Conservation (phyloP, 2,888 invertebrate genomes). For the Tillus elongatus region DNA sequence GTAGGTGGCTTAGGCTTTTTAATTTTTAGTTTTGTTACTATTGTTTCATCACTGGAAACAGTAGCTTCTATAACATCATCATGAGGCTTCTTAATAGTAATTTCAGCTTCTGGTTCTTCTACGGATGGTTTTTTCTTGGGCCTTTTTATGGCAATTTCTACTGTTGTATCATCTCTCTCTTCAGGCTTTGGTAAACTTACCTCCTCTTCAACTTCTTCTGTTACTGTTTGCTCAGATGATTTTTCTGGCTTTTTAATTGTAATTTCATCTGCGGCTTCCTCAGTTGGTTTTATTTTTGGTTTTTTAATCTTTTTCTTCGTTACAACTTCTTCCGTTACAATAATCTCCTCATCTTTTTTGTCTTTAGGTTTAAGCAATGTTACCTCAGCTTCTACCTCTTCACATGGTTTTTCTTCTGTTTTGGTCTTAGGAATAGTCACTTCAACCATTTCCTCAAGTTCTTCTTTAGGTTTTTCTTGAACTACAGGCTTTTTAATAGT, state of each 20-base stretch:
- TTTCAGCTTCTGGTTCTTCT: slow-evolving; percentile 27
- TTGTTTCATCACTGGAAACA: background rate
- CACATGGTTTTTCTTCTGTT: slow-evolving; percentile 10
- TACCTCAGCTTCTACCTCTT: slow-evolving; percentile 27
- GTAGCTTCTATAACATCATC: slow-evolving; percentile 1
- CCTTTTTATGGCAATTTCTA: slow-evolving; percentile 4
- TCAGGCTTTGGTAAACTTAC: slow-evolving; percentile 12
- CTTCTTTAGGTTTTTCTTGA: slow-evolving; percentile 27
- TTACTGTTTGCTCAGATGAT: slow-evolving; percentile 20
- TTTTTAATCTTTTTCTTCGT: slow-evolving; percentile 16
- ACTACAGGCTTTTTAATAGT: slow-evolving; percentile 30
- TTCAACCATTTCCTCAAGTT: slow-evolving; percentile 50
- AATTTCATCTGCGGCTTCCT: slow-evolving; percentile 22
- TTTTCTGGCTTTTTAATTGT: slow-evolving; percentile 19
- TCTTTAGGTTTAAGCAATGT: slow-evolving; percentile 16
- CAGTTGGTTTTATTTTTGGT: slow-evolving; percentile 20
- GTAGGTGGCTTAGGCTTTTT: background rate
- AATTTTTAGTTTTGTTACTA: background rate
- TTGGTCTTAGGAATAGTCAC: too few relatives aligned
- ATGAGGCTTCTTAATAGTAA: slow-evolving; percentile 27
- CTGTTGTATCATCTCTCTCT: slow-evolving; percentile 21
- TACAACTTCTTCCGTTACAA: slow-evolving; percentile 18
- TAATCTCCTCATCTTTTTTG: slow-evolving; percentile 26
- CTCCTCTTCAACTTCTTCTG: slow-evolving; percentile 22
- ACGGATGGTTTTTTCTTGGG: slow-evolving; percentile 13